Evolutionary conservation across 2,113 vertebrate genomes (phyloP).

Genomic region (Agapornis roseicollis): DNA sequence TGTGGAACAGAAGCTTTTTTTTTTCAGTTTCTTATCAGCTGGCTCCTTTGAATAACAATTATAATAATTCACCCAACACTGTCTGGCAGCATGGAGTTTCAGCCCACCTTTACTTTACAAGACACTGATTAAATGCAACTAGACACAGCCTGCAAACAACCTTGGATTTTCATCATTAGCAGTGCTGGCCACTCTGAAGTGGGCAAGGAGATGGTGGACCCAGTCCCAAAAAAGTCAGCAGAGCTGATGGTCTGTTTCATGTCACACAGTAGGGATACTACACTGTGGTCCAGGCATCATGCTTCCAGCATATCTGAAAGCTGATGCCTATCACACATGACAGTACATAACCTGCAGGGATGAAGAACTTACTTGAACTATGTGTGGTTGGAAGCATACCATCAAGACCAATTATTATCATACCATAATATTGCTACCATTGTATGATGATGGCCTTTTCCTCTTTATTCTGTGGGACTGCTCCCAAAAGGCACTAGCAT

Average conservation of each 20-base stretch:
- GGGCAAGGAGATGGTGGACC: background rate
- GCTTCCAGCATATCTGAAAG: background rate
- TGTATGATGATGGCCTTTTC: background rate
- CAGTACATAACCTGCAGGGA: background rate
- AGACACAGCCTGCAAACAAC: background rate
- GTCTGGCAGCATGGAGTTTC: background rate
- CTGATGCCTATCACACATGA: background rate
- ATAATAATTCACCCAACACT: background rate
- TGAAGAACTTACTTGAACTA: background rate
- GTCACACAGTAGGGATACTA: background rate
- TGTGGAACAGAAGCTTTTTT: slow-evolving; percentile 7
- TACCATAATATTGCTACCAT: background rate
- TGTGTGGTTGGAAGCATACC: background rate
- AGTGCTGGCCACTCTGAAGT: background rate
- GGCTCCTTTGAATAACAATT: background rate
- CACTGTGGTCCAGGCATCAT: background rate
- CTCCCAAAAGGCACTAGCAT: background rate
- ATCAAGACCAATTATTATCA: background rate
- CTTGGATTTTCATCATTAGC: background rate
- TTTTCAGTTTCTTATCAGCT: background rate
- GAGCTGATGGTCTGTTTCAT: background rate
- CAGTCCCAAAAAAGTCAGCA: background rate
- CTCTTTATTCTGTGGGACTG: background rate
- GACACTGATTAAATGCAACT: background rate
- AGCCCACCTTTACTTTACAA: background rate